Evolutionary conservation across 2,888 invertebrate genomes (phyloP).

Genomic region (Abscondita cerata): DNA sequence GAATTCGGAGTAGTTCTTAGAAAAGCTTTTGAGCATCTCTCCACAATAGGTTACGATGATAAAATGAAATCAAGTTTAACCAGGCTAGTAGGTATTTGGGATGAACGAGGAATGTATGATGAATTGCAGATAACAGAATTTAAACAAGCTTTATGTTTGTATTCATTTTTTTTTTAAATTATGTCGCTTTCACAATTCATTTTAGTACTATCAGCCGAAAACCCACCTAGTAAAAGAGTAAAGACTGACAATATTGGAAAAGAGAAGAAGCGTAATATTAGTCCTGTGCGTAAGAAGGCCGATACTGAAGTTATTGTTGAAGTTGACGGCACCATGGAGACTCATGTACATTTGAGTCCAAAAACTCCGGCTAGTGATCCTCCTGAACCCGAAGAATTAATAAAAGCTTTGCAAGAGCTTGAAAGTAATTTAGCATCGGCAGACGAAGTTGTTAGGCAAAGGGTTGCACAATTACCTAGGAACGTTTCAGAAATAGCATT

Average conservation of each 20-base stretch:
- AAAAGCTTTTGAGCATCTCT: constrained; percentile 86
- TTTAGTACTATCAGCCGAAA: constrained; percentile 56
- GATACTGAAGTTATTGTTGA: constrained; percentile 62
- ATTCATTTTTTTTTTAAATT: neutral
- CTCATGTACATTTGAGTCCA: constrained; percentile 79
- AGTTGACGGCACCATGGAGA: constrained; percentile 76
- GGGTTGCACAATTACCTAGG: constrained; percentile 91
- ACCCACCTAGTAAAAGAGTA: constrained; percentile 61
- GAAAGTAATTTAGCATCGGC: constrained; percentile 95
- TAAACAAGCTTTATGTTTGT: constrained; percentile 67
- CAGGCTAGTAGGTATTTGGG: constrained; percentile 89
- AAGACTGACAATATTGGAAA: constrained; percentile 49
- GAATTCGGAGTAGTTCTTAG: constrained; percentile 83
- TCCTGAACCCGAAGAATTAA: constrained; percentile 91
- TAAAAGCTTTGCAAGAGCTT: constrained; percentile 82
- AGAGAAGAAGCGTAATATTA: constrained; percentile 45
- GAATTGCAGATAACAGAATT: constrained; percentile 80
- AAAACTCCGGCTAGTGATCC: constrained; percentile 83
- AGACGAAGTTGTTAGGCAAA: constrained; percentile 90
- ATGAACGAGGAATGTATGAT: constrained; percentile 89
- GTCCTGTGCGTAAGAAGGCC: constrained; percentile 58
- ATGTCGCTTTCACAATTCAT: constrained; percentile 12
- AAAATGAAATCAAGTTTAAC: constrained; percentile 82
- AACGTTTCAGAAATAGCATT: constrained; percentile 92
- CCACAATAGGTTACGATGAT: constrained; percentile 74